phyloP scores from a whole-genome alignment of 2,888 invertebrate species.

The Mythimna ferrago region DNA sequence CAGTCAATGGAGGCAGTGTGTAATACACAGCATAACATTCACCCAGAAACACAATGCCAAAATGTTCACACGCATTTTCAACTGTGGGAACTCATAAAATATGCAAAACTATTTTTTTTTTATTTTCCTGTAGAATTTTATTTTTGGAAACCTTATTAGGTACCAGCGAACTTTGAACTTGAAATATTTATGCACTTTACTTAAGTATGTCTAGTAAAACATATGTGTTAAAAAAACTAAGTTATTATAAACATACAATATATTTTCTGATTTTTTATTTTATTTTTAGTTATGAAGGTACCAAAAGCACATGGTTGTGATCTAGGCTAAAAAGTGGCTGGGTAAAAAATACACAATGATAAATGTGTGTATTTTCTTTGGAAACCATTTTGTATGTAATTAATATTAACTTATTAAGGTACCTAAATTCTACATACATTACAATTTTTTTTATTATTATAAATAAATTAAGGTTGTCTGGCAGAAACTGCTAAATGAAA shows the following conservation, averaged over 20 bases:
- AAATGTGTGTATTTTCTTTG: neutral
- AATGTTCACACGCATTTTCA: slow-evolving; percentile 83
- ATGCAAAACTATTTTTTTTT: slow-evolving; percentile 59
- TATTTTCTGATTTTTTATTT: neutral
- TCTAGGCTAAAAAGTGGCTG: neutral
- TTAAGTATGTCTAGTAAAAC: too few relatives aligned
- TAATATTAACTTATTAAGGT: neutral
- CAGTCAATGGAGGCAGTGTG: slow-evolving; percentile 73
- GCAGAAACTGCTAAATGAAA: too few relatives aligned
- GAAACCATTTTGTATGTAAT: neutral
- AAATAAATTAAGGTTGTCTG: too few relatives aligned
- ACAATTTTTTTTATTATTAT: too few relatives aligned
- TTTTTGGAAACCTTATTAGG: slow-evolving; percentile 25
- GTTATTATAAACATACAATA: neutral
- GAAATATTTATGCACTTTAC: neutral
- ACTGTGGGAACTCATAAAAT: slow-evolving; percentile 76
- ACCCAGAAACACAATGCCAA: slow-evolving; percentile 84
- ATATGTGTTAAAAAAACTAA: neutral
- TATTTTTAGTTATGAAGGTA: neutral
- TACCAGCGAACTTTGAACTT: slow-evolving; percentile 10
- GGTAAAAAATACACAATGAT: too few relatives aligned
- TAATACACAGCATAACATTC: slow-evolving; percentile 78
- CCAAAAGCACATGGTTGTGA: neutral
- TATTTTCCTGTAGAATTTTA: slow-evolving; percentile 6
- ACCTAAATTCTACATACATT: too few relatives aligned